Percentiles rank a stretch among this genome's conserved stretches.
Evolutionary conservation across 2,888 invertebrate species (phyloP).

Genomic region (Xestobium rufovillosum): DNA sequence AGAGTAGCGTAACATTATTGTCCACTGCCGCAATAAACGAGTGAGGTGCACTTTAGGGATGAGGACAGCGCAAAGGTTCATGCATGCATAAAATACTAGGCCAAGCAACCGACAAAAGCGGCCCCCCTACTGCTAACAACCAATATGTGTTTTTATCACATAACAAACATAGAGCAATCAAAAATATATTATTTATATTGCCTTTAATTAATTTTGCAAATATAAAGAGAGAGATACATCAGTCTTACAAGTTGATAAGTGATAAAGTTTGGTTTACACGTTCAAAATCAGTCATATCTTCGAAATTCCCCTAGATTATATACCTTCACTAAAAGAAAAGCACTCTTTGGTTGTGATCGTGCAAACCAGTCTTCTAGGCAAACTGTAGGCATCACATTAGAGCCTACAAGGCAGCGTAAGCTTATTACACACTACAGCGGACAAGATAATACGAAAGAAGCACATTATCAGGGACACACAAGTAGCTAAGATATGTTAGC

Average conservation of each 20-base stretch:
- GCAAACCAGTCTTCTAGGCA: constrained; percentile 6
- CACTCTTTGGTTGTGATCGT: not conserved
- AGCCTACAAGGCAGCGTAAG: constrained; percentile 35
- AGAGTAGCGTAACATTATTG: constrained; percentile 41
- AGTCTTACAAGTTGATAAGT: constrained; percentile 43
- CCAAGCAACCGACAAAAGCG: constrained; percentile 24
- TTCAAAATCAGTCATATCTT: no score
- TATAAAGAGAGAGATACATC: constrained; percentile 39
- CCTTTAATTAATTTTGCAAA: constrained; percentile 39
- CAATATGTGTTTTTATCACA: constrained; percentile 18
- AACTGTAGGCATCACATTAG: constrained; percentile 29
- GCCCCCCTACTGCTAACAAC: not conserved
- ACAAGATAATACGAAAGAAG: constrained; percentile 36
- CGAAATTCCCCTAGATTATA: constrained; percentile 1
- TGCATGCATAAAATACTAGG: constrained; percentile 26
- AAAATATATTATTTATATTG: constrained; percentile 42
- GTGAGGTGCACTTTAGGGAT: constrained; percentile 33
- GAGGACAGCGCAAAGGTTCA: constrained; percentile 29
- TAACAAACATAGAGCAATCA: constrained; percentile 44
- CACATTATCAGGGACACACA: constrained; percentile 40
- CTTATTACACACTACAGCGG: no score
- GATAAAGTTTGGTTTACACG: no score
- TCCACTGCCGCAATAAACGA: constrained; percentile 40
- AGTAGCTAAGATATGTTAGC: constrained; percentile 29
- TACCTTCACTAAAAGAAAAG: no score